These are phyloP conservation scores for Pterostichus niger DNA, from an alignment of 2,888 invertebrate species.

Conservation along the genomic window DNA sequence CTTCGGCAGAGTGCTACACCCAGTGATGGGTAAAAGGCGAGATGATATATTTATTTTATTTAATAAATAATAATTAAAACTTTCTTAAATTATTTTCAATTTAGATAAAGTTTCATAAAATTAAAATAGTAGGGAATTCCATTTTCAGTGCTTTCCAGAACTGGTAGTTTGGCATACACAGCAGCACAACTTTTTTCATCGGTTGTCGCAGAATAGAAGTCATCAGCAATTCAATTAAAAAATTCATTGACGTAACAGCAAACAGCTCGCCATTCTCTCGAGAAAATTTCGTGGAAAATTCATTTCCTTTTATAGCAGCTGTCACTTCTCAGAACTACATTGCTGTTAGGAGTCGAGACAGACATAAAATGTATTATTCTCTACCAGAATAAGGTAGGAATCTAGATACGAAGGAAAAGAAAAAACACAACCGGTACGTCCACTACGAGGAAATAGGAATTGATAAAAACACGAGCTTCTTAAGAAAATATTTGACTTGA, in stretches of 20 bases:
- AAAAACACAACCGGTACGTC: too few species aligned
- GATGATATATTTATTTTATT: too few species aligned
- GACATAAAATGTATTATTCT: not conserved
- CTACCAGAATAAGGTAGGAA: not conserved
- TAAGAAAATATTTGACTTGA: too few species aligned
- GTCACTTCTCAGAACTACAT: slow-evolving; percentile 21
- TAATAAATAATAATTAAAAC: too few species aligned
- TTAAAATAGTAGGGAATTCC: too few species aligned
- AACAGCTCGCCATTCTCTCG: not conserved
- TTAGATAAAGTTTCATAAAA: too few species aligned
- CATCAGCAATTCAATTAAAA: slow-evolving; percentile 35
- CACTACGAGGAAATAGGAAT: too few species aligned
- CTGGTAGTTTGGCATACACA: not conserved
- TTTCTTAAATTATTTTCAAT: too few species aligned
- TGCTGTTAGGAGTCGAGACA: not conserved
- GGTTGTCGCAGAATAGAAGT: not conserved
- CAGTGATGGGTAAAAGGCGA: too few species aligned
- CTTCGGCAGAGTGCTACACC: too few species aligned
- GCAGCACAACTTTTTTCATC: not conserved
- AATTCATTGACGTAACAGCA: not conserved
- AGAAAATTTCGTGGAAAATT: slow-evolving; percentile 40
- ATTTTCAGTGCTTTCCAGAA: too few species aligned
- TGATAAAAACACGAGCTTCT: too few species aligned
- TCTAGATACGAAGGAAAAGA: not conserved
- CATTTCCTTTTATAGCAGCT: slow-evolving; percentile 24